phyloP scores from a whole-genome alignment of 1,140 invertebrate species.

The Phymastichus coffea region DNA sequence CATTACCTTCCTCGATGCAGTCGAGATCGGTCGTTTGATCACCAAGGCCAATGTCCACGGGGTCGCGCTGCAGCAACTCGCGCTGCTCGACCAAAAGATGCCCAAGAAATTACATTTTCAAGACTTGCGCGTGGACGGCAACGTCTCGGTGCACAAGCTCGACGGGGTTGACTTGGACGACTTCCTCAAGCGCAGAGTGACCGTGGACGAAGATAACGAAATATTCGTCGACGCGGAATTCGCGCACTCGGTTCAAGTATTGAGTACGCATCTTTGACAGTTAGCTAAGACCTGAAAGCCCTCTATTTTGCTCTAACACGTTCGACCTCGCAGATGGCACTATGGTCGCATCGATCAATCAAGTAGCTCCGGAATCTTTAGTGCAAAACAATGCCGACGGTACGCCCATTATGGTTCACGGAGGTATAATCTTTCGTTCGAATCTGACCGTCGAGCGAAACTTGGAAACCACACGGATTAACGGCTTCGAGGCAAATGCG shows the following conservation, averaged over 20 bases:
- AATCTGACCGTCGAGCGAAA: constrained; percentile 33
- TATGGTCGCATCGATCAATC: no score
- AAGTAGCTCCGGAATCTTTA: constrained; percentile 33
- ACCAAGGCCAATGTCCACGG: constrained; percentile 31
- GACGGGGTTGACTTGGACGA: constrained; percentile 38
- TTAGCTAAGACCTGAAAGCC: no score
- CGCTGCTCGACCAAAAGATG: constrained; percentile 25
- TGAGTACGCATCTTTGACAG: constrained; percentile 31
- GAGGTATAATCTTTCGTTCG: constrained; percentile 36
- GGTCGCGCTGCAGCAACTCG: constrained; percentile 19
- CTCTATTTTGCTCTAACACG: neutral
- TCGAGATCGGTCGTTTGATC: constrained; percentile 30
- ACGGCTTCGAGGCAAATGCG: constrained; percentile 29
- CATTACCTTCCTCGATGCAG: constrained; percentile 30
- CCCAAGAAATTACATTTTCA: constrained; percentile 35
- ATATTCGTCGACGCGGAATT: constrained; percentile 38
- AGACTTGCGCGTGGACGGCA: constrained; percentile 29
- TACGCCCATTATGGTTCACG: constrained; percentile 34
- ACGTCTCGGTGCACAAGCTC: constrained; percentile 32
- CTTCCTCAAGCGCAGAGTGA: constrained; percentile 37
- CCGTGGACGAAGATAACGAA: constrained; percentile 33
- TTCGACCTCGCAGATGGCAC: neutral
- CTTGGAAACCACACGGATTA: constrained; percentile 29
- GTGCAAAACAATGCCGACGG: constrained; percentile 29
- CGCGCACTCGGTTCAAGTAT: constrained; percentile 31